phyloP scores from a whole-genome alignment of 2,113 vertebrate species.

The Alligator mississippiensis region DNA sequence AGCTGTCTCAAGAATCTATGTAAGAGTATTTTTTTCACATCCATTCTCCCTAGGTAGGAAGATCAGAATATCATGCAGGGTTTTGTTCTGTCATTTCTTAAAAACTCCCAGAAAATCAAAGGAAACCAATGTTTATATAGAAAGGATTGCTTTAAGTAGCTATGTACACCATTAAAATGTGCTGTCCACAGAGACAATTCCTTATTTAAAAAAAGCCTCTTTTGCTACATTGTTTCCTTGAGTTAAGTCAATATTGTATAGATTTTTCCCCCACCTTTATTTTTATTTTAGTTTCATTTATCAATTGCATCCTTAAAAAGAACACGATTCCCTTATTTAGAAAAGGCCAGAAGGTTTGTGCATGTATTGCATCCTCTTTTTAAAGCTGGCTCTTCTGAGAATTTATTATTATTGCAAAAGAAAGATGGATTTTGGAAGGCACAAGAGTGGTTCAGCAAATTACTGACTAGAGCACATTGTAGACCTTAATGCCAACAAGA shows the following conservation, averaged over 20 bases:
- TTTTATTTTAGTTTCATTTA: background rate
- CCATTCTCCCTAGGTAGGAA: background rate
- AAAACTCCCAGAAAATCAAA: background rate
- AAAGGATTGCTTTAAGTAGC: background rate
- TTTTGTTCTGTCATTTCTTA: background rate
- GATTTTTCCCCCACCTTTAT: conserved; percentile 5
- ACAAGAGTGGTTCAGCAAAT: conserved; percentile 61
- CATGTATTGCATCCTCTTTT: background rate
- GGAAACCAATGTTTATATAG: fast-evolving
- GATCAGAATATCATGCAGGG: background rate
- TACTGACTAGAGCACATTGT: conserved; percentile 18
- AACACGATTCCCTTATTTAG: background rate
- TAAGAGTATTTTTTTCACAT: background rate
- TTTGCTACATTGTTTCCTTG: background rate
- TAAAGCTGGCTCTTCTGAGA: conserved; percentile 11
- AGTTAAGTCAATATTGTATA: background rate
- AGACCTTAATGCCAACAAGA: background rate
- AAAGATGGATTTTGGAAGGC: conserved; percentile 33
- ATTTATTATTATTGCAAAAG: conserved; percentile 50
- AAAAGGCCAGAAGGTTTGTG: background rate
- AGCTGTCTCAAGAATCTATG: background rate
- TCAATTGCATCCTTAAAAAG: conserved; percentile 24
- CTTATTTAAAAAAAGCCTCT: background rate
- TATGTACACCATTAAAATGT: background rate
- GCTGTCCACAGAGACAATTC: background rate